Evolutionary conservation across 2,113 vertebrate genomes (phyloP), one percentile per base, ranked within the genome.

Genomic region (Uropsilus gracilis): DNA sequence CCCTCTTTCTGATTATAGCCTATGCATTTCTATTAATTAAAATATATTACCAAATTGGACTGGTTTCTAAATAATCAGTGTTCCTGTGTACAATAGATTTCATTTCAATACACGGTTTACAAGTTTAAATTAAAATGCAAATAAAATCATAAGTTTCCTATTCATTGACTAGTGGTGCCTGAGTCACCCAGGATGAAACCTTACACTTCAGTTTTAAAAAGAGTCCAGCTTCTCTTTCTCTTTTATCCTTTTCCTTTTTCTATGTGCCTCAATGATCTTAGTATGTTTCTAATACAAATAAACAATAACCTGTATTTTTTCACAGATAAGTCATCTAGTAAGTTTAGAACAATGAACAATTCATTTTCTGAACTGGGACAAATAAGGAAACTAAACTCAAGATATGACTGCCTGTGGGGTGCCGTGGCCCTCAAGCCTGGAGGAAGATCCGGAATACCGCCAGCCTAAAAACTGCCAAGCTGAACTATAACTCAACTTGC

Each of bases 341-440:
- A 37, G 34, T 75, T 72, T 46, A 68, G 42, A 53, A 85, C n/a
- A 92, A 73, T 16, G 20, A 37, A 48, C 32, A 46, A 81, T n/a
- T 88, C 48, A 57, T 64, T 88, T 84, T 57, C 83, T 80, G 39
- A 89, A 81, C 59, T 46, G 50, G 17, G 32, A 66, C 37, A 94
- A 88, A 92, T 46, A 86, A 64, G 39, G 24, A 81, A 81, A 46
- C 28, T n/a, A 37, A 81, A 42, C 39, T 64, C 46, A 42, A 57
- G 39, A 46, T 5, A 32, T 53, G 63, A 57, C 14, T 42, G 18
- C 6, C 18, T 34, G 39, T 1, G 18, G 7, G 18, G 5, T 14
- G 2, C 28, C 86, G 32, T 3, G 26, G 16, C 3, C 42, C 16
- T 22, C 32, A n/a, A 55, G 46, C 34, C 4, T 37, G 13, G 10